Conservation (phyloP, 2,113 vertebrate genomes). For the Camelus dromedarius region DNA sequence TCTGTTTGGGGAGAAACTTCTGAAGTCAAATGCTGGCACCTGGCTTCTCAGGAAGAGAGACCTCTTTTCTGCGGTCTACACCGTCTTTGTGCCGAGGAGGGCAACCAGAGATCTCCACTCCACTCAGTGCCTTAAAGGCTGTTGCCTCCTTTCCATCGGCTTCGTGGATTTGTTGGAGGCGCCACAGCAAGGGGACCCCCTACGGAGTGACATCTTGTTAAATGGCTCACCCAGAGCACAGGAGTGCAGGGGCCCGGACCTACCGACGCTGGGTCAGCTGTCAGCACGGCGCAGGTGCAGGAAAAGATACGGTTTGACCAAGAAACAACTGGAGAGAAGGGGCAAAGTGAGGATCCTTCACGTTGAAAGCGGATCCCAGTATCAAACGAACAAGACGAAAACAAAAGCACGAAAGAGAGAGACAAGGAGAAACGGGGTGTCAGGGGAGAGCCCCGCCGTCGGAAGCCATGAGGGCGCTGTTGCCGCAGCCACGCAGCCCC, state of each 20-base stretch:
- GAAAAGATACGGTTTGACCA: neutral
- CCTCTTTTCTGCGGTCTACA: neutral
- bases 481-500: neutral
- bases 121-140: neutral
- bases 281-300: accelerated
- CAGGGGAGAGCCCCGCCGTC: too few species aligned
- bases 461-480: neutral
- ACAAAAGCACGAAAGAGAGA: neutral
- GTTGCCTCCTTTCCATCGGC: neutral
- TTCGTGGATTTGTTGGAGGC: neutral
- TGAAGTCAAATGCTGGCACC: neutral
- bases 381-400: neutral
- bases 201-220: accelerated
- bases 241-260: neutral
- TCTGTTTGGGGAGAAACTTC: neutral
- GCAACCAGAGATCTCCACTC: too few species aligned
- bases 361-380: neutral
- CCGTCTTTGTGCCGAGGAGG: neutral
- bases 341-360: neutral
- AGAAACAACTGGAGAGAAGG: neutral
- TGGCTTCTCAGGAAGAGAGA: too few species aligned
- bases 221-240: neutral
- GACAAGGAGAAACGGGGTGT: neutral
- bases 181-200: neutral
- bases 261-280: accelerated